Conservation (phyloP, 1,140 invertebrate genomes). For the Calephelis virginiensis region DNA sequence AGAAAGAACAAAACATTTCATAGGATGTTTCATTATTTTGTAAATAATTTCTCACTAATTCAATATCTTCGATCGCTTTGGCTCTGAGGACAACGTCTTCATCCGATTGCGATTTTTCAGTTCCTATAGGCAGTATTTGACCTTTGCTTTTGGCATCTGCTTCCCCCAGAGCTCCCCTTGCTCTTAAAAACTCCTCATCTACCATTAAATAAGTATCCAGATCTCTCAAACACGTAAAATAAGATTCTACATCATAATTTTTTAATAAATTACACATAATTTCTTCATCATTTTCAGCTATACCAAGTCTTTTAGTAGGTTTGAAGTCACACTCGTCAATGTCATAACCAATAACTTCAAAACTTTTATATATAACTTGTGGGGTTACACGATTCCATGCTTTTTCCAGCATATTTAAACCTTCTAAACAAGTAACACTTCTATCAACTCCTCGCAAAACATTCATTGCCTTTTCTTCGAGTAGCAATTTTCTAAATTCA, state of each 20-base stretch:
- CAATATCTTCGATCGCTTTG: conserved; percentile 7
- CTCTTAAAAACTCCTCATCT: conserved; percentile 10
- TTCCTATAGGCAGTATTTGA: conserved; percentile 1
- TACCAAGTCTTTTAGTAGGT: conserved; percentile 4
- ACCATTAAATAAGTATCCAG: not conserved
- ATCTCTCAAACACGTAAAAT: conserved; percentile 3
- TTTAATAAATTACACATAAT: conserved; percentile 11
- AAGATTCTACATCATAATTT: conserved; percentile 13
- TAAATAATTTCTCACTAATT: conserved; percentile 9
- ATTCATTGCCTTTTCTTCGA: conserved; percentile 11
- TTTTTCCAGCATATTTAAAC: conserved; percentile 7
- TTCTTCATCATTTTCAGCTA: conserved; percentile 11
- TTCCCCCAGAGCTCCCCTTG: not conserved
- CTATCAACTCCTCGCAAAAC: conserved; percentile 1
- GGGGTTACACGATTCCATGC: conserved; percentile 5
- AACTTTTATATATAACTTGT: conserved; percentile 4
- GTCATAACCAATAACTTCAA: conserved; percentile 4
- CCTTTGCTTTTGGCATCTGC: conserved; percentile 7
- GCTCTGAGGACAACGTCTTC: not conserved
- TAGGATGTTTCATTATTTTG: conserved; percentile 1
- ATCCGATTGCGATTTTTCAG: not conserved
- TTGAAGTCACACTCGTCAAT: conserved; percentile 12
- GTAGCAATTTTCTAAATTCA: not conserved
- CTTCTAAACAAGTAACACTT: conserved; percentile 13
- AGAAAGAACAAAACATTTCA: conserved; percentile 7